Evolutionary conservation across 2,888 invertebrate genomes (phyloP), one percentile per base, ranked within the genome.

Genomic region (Megaustenia siamemsis): DNA sequence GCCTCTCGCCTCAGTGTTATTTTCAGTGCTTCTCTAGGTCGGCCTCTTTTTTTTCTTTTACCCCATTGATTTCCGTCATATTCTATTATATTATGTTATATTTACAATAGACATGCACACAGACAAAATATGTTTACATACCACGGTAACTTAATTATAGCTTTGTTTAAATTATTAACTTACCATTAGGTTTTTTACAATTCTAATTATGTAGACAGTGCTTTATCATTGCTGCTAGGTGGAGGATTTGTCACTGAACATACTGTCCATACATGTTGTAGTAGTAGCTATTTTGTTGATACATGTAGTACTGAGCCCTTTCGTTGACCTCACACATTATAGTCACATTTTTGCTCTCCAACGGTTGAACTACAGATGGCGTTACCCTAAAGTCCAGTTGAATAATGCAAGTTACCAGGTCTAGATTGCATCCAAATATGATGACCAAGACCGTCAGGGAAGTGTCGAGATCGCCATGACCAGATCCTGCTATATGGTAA

Each of bases 301-400:
- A 40, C 10, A 40, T 69, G 21, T 38, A 21, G 24, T 69, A 69
- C 24, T 10, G 38, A 6, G 24, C 24, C 24, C 69, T 69, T 24
- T 69, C 69, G 0, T 38, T 69, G 40, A 69, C 40, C 24, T n/a
- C 5, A 10, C 69, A 69, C n/a, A 40, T 38, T 69, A 69, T 4
- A 40, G 69, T 8, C 69, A 69, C 69, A 69, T 69, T 69, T 69
- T 4, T 38, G 2, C n/a, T 60, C n/a, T 60, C 60, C 38, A 69
- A n/a, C 18, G 69, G 69, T 40, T 38, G 38, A 40, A 69, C 24
- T 21, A 69, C 69, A n/a, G 69, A 1, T 1, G 69, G 69, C 24
- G 5, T 24, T 8, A 24, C 38, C 10, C 69, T 69, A 24, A 69
- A 69, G 69, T 69, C 69, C 21, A 69, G 69, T 8, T 69, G 40